Base-by-base conservation (phyloP, 2,888 invertebrate genomes). In the Aplocera efformata region DNA sequence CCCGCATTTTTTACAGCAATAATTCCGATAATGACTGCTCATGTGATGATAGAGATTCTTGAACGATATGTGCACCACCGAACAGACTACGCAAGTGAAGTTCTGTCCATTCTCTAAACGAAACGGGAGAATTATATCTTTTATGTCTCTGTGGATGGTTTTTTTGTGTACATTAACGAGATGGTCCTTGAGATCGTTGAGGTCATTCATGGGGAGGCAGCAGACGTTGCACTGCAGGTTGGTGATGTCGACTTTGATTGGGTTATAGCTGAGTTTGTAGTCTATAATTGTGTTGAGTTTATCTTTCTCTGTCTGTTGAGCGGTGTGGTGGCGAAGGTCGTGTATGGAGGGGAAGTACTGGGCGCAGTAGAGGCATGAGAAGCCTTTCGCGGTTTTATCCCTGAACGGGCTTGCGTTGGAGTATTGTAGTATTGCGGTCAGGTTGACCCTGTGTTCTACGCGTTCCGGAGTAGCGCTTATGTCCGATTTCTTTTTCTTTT, bases 391-490 rank as follows among this genome's bases (percentile, higher is more conserved):
- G 0, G 86, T 88, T 63, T 88, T 88, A 61, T 88, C 86, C 13
- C 83, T 63, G 59, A 88, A 88, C 1, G 88, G 88, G 56, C 80
- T 84, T 11, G 88, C 88, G 58, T 85, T 88, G 63, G 86, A 86
- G 68, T 66, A 72, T 59, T 84, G 83, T n/a, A 88, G 79, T 51
- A 88, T 85, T 21, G 81, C 64, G 1, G 84, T 83, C 1, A 88
- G 63, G 65, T 88, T 88, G 45, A 86, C 82, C 48, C 88, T 85
- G 74, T 88, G 88, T 56, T 88, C 83, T 37, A 79, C 75, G 48
- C 88, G 77, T 56, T 88, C 86, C 4, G 88, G 88, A 6, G 86
- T 88, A 1, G 86, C 86, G 69, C 84, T 84, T 42, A 66, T 72
- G 48, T 78, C 77, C 7, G 72, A 65, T 68, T 75, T 82, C 71